Percentiles rank a stretch among this genome's conserved stretches.
Conservation (phyloP, 1,140 invertebrate species). For the Drosophila sturtevanti region DNA sequence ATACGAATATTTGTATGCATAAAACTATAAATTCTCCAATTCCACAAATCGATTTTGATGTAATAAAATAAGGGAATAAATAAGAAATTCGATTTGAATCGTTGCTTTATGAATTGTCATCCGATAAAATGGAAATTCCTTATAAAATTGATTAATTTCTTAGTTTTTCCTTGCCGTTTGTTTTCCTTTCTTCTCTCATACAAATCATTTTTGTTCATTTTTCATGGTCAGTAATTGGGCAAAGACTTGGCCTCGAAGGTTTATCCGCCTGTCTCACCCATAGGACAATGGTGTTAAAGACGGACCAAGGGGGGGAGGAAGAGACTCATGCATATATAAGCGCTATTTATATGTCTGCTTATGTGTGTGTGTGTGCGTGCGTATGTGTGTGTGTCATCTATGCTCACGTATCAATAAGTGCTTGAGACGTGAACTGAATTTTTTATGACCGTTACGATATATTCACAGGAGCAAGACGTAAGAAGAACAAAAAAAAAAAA, state of each 20-base stretch:
- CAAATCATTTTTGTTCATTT: conserved; percentile 50
- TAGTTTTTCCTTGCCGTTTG: neutral
- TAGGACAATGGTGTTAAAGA: neutral
- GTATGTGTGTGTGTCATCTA: conserved; percentile 60
- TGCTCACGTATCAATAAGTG: conserved; percentile 79
- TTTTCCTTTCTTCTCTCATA: neutral
- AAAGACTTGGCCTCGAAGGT: conserved; percentile 21
- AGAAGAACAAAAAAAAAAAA: neutral
- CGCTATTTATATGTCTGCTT: conserved; percentile 57
- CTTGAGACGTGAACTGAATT: conserved; percentile 77
- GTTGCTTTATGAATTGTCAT: too few relatives aligned
- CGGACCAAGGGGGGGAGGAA: neutral
- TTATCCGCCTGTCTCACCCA: neutral
- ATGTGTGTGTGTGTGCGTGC: conserved; percentile 1
- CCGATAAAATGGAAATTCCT: too few relatives aligned
- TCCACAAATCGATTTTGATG: too few relatives aligned
- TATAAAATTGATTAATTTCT: neutral
- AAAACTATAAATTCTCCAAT: too few relatives aligned
- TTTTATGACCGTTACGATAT: conserved; percentile 67
- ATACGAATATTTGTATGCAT: too few relatives aligned
- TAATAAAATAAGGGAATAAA: neutral
- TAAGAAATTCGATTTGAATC: neutral
- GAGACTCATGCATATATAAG: conserved; percentile 69
- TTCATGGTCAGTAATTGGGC: conserved; percentile 74
- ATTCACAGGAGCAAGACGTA: conserved; percentile 33